These are phyloP conservation scores for Probosciger aterrimus DNA, from an alignment of 2,113 vertebrate species.

Conservation along the genomic window DNA sequence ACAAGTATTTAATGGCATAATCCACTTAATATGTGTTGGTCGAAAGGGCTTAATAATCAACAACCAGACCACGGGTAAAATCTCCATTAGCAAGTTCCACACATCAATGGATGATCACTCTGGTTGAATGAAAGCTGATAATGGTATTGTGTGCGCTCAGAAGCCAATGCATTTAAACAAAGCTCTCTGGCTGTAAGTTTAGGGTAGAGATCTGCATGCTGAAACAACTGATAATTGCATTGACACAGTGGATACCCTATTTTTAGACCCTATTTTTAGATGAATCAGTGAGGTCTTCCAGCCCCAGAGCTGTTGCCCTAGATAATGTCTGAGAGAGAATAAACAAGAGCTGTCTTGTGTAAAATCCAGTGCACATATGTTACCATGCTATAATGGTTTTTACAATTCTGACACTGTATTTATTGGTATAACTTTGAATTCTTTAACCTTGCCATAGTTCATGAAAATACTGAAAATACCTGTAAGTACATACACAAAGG, in stretches of 20 bases:
- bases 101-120: constrained; percentile 22
- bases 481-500: neutral
- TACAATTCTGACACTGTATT: neutral
- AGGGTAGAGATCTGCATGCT: neutral
- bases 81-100: constrained; percentile 57
- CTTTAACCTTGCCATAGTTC: neutral
- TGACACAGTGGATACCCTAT: neutral
- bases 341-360: neutral
- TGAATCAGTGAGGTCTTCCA: constrained; percentile 5
- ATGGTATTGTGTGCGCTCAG: neutral
- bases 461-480: neutral
- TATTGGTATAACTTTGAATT: neutral
- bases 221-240: constrained; percentile 15
- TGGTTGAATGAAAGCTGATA: neutral
- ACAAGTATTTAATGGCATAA: neutral
- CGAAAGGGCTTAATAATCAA: neutral
- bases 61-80: neutral
- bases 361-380: neutral
- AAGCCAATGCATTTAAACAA: neutral
- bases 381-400: neutral
- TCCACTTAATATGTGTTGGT: neutral
- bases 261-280: constrained; percentile 61
- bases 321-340: neutral
- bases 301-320: neutral
- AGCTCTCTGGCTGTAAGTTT: neutral